Conservation (phyloP, 2,888 invertebrate species). For the Buathra laborator region DNA sequence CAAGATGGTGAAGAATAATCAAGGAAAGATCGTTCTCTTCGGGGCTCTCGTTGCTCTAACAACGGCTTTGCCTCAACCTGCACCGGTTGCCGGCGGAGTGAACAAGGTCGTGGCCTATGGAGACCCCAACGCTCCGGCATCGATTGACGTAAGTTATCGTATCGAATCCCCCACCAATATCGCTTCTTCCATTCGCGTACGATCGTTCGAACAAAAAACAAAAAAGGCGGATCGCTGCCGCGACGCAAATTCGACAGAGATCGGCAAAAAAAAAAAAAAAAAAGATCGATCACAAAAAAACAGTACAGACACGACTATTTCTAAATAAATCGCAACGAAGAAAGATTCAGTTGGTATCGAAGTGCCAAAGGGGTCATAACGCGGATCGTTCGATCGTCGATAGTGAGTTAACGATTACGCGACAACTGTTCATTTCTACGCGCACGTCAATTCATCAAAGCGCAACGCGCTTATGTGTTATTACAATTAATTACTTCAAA, state of each 20-base stretch:
- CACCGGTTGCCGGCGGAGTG: constrained; percentile 9
- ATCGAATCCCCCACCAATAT: constrained; percentile 29
- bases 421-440: not conserved
- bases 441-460: constrained; percentile 1
- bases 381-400: too few relatives aligned
- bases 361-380: not conserved
- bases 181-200: not conserved
- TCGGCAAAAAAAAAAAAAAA: not conserved
- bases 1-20: constrained; percentile 55
- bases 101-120: constrained; percentile 63
- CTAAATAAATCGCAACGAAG: constrained; percentile 3
- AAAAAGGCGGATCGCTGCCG: not conserved
- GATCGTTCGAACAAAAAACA: not conserved
- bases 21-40: constrained; percentile 29
- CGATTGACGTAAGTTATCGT: constrained; percentile 68
- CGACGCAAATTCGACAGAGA: not conserved
- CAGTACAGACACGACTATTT: not conserved
- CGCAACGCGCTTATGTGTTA: constrained; percentile 3
- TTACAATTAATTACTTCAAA: not conserved
- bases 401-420: not conserved
- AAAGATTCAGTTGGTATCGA: constrained; percentile 31
- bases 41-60: constrained; percentile 32
- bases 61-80: constrained; percentile 46
- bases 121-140: constrained; percentile 35
- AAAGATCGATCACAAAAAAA: not conserved